Evolutionary conservation across 2,113 vertebrate species (phyloP), one percentile per base, ranked within the genome.

Genomic region (Cavia porcellus): DNA sequence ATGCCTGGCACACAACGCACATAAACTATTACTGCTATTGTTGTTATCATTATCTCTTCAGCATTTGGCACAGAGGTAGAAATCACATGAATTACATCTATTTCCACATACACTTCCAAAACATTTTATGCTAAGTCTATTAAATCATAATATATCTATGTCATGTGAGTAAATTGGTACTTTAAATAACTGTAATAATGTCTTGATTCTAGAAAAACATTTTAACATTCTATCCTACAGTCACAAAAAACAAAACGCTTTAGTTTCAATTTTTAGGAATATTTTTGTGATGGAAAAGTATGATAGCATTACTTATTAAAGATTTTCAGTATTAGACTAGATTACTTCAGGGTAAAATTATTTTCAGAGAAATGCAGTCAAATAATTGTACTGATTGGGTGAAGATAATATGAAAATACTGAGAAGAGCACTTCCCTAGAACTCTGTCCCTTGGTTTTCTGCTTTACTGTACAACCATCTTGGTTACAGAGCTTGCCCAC

Each of bases 111-210:
- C 22, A 91, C 80, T 88, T 77, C 55, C 38, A 64, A 85, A 96
- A 89, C 42, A 57, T 52, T 89, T 89, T 80, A 38, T 81, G 32
- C 85, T 75, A 86, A 86, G 66, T 86, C 52, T 68, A 66, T 86
- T 59, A 90, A 61, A 79, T 84, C 24, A 32, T 84, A 74, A 74
- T 80, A 35, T 66, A 74, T 93, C 30, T 66, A 68, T 86, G 20
- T 45, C 82, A 22, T 47, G 80, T 80, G 32, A 32, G 25, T 74
- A 86, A 86, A 90, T 75, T 52, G 13, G 25, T 35, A 42, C 90
- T 75, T 28, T 86, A 92, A 86, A 74, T 82, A 57, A 75, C 32
- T 86, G 20, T 83, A 84, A 94, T 95, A 35, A 32, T 81, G 61
- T 38, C 22, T 84, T 20, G 84, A 38, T 30, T 52, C 19, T 32